A percentile compares a stretch with the other conserved stretches of the same genome.
phyloP scores from a whole-genome alignment of 2,888 invertebrate genomes.

The Psococerastis gibbosa region DNA sequence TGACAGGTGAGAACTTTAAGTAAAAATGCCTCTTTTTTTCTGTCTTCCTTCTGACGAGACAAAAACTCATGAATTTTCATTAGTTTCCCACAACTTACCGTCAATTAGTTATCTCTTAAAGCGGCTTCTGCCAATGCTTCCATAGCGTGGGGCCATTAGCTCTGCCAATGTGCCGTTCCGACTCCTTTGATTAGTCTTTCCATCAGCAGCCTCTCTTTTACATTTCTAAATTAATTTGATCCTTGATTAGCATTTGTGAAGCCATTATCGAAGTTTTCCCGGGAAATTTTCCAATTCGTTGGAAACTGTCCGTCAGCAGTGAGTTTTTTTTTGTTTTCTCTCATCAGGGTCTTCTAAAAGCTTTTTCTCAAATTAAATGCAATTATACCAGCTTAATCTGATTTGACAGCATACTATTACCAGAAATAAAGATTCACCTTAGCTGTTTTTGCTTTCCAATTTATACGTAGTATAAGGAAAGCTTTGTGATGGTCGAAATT shows the following conservation, averaged over 20 bases:
- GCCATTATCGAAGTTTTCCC: conserved; percentile 8
- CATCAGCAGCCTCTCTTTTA: conserved; percentile 5
- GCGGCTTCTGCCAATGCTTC: too few relatives aligned
- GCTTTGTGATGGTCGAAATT: too few relatives aligned
- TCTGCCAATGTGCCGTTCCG: too few relatives aligned
- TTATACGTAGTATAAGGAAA: too few relatives aligned
- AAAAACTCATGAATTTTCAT: conserved; percentile 10
- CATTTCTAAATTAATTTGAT: conserved; percentile 8
- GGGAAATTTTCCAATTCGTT: neutral
- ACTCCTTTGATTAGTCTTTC: conserved; percentile 7
- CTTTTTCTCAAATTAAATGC: too few relatives aligned
- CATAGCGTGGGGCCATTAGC: too few relatives aligned
- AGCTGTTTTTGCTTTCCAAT: too few relatives aligned
- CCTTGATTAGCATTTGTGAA: conserved; percentile 4
- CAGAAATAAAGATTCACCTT: too few relatives aligned
- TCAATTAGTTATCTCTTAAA: conserved; percentile 7
- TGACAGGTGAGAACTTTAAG: neutral
- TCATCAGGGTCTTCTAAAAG: too few relatives aligned
- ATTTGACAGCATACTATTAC: too few relatives aligned
- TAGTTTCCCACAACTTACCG: conserved; percentile 9
- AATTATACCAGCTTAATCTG: too few relatives aligned
- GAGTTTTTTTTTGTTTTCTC: too few relatives aligned
- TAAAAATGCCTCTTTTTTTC: neutral
- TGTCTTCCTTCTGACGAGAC: neutral
- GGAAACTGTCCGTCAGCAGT: neutral